Conservation (phyloP, 2,888 invertebrate genomes). For the Timandra comae region DNA sequence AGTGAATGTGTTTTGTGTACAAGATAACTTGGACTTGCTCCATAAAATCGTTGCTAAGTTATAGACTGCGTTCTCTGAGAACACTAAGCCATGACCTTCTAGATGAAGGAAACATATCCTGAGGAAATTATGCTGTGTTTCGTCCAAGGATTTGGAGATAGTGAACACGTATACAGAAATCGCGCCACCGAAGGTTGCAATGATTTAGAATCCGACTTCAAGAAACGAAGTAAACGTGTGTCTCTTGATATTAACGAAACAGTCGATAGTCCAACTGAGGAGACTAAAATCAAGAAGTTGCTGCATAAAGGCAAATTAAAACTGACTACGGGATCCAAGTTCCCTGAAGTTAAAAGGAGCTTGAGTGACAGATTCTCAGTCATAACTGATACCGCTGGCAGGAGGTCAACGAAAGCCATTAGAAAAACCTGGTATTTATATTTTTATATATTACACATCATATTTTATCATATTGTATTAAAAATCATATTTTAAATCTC, state of each 20-base stretch:
- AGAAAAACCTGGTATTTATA: slow-evolving; percentile 66
- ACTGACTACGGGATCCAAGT: slow-evolving; percentile 45
- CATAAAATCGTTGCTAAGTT: no score
- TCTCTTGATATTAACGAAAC: slow-evolving; percentile 32
- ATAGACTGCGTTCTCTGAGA: no score
- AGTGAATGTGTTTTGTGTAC: no score
- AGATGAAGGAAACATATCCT: slow-evolving; percentile 70
- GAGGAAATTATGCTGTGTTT: slow-evolving; percentile 82
- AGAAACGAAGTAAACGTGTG: slow-evolving; percentile 38
- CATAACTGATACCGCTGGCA: slow-evolving; percentile 52
- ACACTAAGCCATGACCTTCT: slow-evolving; percentile 49
- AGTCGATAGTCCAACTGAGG: slow-evolving; percentile 29
- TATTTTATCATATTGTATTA: neutral
- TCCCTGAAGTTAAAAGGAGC: slow-evolving; percentile 65
- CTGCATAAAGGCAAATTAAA: slow-evolving; percentile 49
- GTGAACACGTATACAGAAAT: slow-evolving; percentile 47
- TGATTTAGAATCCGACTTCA: slow-evolving; percentile 42
- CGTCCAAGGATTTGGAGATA: slow-evolving; percentile 79
- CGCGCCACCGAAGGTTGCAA: slow-evolving; percentile 46
- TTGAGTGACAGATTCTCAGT: slow-evolving; percentile 67
- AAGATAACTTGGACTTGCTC: no score
- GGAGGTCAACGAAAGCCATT: slow-evolving; percentile 55
- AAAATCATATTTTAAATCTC: no score
- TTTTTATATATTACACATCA: slow-evolving; percentile 2
- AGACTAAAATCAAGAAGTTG: slow-evolving; percentile 26